Base-by-base conservation (phyloP, 2,888 invertebrate species). In the Agrochola lychnidis region DNA sequence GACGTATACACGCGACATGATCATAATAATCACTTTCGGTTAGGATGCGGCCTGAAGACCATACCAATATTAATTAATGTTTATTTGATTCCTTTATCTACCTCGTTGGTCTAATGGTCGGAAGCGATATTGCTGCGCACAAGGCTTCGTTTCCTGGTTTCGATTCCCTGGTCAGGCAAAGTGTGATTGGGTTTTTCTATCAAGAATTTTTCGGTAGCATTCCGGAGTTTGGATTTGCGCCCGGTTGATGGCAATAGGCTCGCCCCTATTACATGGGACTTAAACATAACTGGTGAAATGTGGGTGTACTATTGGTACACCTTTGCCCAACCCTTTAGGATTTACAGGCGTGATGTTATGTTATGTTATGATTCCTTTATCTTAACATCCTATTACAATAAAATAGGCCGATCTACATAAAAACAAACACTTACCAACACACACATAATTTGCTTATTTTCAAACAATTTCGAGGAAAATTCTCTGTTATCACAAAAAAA, bases 401-500 rank as follows among this genome's bases (percentile, higher is more conserved):
- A 72, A 48, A 57, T 14, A 48, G 14, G 48, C 4, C 14, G 19
- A 25, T 48, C 25, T 12, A 40, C 14, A n/a, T 40, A 30, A 16
- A 25, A 30, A 40, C 4, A 42, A 51, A 40, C 53, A 68, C 12
- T 14, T 25, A 36, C 25, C 30, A 4, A 36, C 16, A 14, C 5
- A 45, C 4, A 7, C 22, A 40, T 12, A 59, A 69, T 61, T 59
- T 22, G 5, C 45, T 51, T 61, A 14, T 56, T 57, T 59, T 16
- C 10, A 36, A 79, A 59, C 7, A 30, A 51, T 45, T 57, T 45
- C 10, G 6, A 66, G 25, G 22, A 68, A 73, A 36, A 66, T 25
- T 51, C 25, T 40, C 36, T n/a, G 22, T 56, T 45, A n/a, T 79
- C 14, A 30, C 51, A 51, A n/a, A 62, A 36, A 69, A 68, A 84